Evolutionary conservation across 2,888 invertebrate species (phyloP).

Genomic region (Drosophila niveifrons): DNA sequence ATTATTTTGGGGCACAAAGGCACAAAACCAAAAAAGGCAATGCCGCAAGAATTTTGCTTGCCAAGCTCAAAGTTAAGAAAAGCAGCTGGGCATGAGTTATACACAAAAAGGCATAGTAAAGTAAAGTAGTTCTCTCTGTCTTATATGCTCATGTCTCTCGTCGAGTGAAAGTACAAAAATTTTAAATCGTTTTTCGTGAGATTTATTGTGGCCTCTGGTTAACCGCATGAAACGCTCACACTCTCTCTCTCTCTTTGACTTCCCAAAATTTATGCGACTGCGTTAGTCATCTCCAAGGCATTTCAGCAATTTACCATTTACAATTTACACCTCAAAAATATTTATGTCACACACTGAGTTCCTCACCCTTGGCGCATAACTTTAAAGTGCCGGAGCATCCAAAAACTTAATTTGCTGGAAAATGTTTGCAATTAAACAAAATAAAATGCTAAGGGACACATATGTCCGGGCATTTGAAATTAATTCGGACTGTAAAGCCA

Average conservation of each 20-base stretch:
- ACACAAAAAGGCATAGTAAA: slow-evolving; percentile 6
- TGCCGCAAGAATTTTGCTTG: slow-evolving; percentile 74
- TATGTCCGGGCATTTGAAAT: slow-evolving; percentile 76
- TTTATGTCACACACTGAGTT: slow-evolving; percentile 39
- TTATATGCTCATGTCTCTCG: slow-evolving; percentile 29
- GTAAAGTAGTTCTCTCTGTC: slow-evolving; percentile 6
- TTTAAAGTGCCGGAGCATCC: slow-evolving; percentile 40
- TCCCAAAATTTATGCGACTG: slow-evolving; percentile 63
- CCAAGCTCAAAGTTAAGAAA: slow-evolving; percentile 73
- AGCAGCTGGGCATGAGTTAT: slow-evolving; percentile 41
- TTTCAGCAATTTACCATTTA: slow-evolving; percentile 59
- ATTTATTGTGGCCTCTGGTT: slow-evolving; percentile 85
- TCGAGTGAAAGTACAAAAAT: slow-evolving; percentile 67
- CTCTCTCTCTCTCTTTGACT: not conserved
- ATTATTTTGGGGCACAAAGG: slow-evolving; percentile 61
- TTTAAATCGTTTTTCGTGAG: slow-evolving; percentile 84
- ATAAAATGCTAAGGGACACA: slow-evolving; percentile 35
- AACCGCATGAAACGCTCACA: slow-evolving; percentile 65
- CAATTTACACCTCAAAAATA: slow-evolving; percentile 68
- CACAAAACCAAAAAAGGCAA: slow-evolving; percentile 58
- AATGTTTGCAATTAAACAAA: slow-evolving; percentile 83
- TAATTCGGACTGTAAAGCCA: slow-evolving; percentile 60
- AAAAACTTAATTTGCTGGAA: slow-evolving; percentile 85
- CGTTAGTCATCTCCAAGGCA: slow-evolving; percentile 70
- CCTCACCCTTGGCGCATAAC: slow-evolving; percentile 21